phyloP scores from a whole-genome alignment of 2,888 invertebrate genomes.

The Scaptomyza flava region DNA sequence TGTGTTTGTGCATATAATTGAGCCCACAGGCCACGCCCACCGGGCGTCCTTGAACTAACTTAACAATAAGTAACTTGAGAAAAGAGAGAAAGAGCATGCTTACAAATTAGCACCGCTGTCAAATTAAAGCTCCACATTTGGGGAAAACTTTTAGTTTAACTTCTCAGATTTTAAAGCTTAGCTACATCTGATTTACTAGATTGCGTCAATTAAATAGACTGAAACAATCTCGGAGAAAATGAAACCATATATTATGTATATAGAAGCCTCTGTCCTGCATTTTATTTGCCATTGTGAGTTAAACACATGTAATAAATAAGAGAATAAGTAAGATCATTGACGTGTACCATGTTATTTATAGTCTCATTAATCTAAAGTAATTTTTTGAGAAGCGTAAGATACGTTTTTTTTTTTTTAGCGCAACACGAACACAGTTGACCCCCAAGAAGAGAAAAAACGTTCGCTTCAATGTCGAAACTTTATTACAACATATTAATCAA shows the following conservation, averaged over 20 bases:
- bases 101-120: conserved; percentile 9
- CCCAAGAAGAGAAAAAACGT: conserved; percentile 23
- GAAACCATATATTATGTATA: conserved; percentile 29
- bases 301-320: conserved; percentile 51
- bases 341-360: conserved; percentile 56
- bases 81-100: not conserved
- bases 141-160: not conserved
- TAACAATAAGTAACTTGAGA: conserved; percentile 5
- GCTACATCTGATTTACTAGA: not conserved
- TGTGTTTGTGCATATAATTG: conserved; percentile 41
- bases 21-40: conserved; percentile 24
- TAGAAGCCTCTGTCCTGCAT: not conserved
- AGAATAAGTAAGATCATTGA: conserved; percentile 55
- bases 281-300: conserved; percentile 31
- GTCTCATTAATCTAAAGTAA: conserved; percentile 60
- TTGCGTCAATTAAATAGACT: not conserved
- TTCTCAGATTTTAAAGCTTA: not conserved
- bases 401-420: conserved; percentile 41
- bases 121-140: conserved; percentile 20
- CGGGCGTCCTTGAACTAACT: conserved; percentile 38
- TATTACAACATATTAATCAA: conserved; percentile 61
- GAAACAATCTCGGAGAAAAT: conserved; percentile 2
- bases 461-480: conserved; percentile 49
- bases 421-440: conserved; percentile 52
- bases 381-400: conserved; percentile 35